Percentiles rank a stretch among this genome's conserved stretches.
phyloP scores from a whole-genome alignment of 2,797 vertebrate genomes.

The Sebastes aleutianus region DNA sequence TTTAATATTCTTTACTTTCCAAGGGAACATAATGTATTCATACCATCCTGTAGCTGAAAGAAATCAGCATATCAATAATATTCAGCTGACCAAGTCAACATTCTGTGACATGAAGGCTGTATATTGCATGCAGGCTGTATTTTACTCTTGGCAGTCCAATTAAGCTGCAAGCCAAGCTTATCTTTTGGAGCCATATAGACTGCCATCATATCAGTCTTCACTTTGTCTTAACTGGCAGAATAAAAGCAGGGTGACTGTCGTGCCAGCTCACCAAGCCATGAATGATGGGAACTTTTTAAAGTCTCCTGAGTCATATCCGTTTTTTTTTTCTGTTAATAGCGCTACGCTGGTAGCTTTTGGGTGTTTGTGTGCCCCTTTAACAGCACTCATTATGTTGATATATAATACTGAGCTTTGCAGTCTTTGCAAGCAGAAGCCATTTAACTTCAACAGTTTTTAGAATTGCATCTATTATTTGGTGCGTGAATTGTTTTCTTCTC shows the following conservation, averaged over 20 bases:
- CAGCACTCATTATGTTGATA: slow-evolving; percentile 47
- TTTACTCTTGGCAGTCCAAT: slow-evolving; percentile 12
- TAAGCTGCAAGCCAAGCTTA: slow-evolving; percentile 26
- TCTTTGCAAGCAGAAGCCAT: slow-evolving; percentile 28
- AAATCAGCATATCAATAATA: background rate
- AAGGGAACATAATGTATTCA: background rate
- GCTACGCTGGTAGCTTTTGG: background rate
- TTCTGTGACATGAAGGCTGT: background rate
- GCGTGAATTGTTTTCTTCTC: slow-evolving; percentile 34
- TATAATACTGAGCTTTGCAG: slow-evolving; percentile 33
- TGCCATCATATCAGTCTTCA: slow-evolving; percentile 18
- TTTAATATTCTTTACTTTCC: background rate
- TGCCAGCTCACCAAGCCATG: background rate
- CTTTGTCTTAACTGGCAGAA: background rate
- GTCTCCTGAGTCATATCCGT: background rate
- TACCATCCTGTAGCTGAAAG: background rate
- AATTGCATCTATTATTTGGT: slow-evolving; percentile 47
- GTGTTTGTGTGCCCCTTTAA: slow-evolving; percentile 16
- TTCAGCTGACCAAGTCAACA: background rate
- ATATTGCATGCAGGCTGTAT: background rate
- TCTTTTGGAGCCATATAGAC: slow-evolving; percentile 18
- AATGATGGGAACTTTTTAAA: slow-evolving; percentile 5
- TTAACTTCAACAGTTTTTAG: slow-evolving; percentile 42
- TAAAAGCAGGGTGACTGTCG: background rate
- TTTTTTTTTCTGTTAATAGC: background rate